phyloP scores from a whole-genome alignment of 1,140 invertebrate species.

The Sinonovacula constricta region DNA sequence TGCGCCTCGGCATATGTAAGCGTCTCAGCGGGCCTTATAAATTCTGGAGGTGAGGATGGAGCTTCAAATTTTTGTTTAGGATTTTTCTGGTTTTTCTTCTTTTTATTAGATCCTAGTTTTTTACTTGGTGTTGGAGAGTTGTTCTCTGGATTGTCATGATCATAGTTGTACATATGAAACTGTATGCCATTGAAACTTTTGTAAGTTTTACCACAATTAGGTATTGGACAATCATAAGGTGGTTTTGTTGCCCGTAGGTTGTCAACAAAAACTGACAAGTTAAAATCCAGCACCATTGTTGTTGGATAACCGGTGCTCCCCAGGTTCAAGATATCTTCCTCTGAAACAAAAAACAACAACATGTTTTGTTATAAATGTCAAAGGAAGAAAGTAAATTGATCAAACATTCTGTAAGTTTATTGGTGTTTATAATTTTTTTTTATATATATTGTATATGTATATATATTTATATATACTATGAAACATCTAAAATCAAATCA shows the following conservation, averaged over 20 bases:
- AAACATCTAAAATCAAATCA: no score
- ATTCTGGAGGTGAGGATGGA: constrained; percentile 78
- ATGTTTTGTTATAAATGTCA: no score
- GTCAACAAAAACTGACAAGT: constrained; percentile 90
- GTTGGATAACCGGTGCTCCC: not conserved
- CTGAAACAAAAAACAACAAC: no score
- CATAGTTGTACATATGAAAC: constrained; percentile 90
- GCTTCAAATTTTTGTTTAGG: constrained; percentile 65
- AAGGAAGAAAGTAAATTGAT: no score
- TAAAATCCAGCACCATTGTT: constrained; percentile 87
- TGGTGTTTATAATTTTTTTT: no score
- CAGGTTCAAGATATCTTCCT: no score
- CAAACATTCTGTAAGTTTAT: no score
- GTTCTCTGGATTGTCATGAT: constrained; percentile 84
- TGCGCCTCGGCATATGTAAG: constrained; percentile 89
- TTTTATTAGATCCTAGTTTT: constrained; percentile 62
- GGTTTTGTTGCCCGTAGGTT: constrained; percentile 89
- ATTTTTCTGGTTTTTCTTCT: constrained; percentile 72
- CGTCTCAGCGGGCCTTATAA: constrained; percentile 74
- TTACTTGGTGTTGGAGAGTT: constrained; percentile 59
- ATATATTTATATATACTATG: no score
- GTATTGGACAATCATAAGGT: constrained; percentile 90
- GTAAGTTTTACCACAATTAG: constrained; percentile 90
- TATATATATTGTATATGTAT: no score
- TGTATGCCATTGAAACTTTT: constrained; percentile 91